Evolutionary conservation across 2,888 invertebrate genomes (phyloP).

Genomic region (Agonopterix alstromeriana): DNA sequence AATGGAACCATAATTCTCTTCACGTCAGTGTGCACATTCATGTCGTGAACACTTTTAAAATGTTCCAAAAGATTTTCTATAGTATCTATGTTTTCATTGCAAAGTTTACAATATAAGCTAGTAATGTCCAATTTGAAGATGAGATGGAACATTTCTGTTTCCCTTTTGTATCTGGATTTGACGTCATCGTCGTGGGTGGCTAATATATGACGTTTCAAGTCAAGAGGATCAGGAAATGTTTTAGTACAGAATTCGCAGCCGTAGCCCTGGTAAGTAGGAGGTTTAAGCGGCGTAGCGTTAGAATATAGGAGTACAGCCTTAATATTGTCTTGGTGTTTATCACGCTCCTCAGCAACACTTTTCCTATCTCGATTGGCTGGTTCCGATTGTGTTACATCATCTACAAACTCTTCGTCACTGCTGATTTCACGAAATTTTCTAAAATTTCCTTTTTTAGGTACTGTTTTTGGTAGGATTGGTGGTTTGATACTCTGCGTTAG

Average conservation of each 20-base stretch:
- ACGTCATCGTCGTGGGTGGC: constrained; percentile 22
- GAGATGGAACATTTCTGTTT: constrained; percentile 25
- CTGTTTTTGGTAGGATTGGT: too few species aligned
- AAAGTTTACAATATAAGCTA: constrained; percentile 7
- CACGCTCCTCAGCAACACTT: background rate
- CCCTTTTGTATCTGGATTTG: constrained; percentile 23
- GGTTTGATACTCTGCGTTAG: too few species aligned
- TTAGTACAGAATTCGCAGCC: constrained; percentile 37
- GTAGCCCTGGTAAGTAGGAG: constrained; percentile 32
- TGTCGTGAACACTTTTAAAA: constrained; percentile 15
- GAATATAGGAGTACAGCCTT: constrained; percentile 30
- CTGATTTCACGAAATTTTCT: too few species aligned
- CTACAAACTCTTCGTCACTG: too few species aligned
- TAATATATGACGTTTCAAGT: constrained; percentile 39
- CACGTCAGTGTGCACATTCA: constrained; percentile 22
- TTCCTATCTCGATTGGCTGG: too few species aligned
- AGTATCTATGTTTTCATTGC: constrained; percentile 1
- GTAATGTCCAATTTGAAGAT: constrained; percentile 42
- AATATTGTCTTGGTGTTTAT: background rate
- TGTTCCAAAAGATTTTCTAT: constrained; percentile 8
- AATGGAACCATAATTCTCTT: constrained; percentile 38
- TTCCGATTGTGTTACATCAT: too few species aligned
- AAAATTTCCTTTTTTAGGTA: too few species aligned
- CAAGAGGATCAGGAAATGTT: constrained; percentile 24
- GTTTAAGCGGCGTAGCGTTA: constrained; percentile 46